Evolutionary conservation across 2,113 vertebrate species (phyloP), one percentile per base, ranked within the genome.

Genomic region (Mellivora capensis): DNA sequence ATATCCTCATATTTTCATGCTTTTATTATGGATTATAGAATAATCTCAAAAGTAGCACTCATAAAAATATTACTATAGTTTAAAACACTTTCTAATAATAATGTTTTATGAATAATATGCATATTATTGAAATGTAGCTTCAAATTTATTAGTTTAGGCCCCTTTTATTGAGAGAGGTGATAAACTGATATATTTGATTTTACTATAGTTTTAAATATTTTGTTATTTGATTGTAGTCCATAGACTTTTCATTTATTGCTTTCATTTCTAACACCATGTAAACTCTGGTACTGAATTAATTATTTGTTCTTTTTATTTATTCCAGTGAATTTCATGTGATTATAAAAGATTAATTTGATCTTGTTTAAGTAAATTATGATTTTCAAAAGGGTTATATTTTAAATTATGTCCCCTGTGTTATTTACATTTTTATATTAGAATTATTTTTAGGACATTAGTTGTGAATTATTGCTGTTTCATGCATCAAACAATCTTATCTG

Each of bases 341-440:
- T 95, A 93, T 97, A 74, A 96, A 96, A 97, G 69, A 98, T 95
- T 97, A 54, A 97, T 97, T 97, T 98, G 91, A 90, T 96, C 87
- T 96, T 93, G 37, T 96, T 97, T 74, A 97, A 97, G 69, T 91
- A 97, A 96, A 98, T 97, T 97, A 96, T 96, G 74, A 81, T 96
- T 98, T 98, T 97, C 90, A 92, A 97, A 95, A 96, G 87, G 67
- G 95, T 96, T 97, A 96, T 97, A 69, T 97, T 97, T 96, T 93
- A 97, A 97, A 96, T 98, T 95, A 87, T 96, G 49, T 87, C 42
- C 21, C 92, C 27, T 96, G 10, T 90, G 21, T 71, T 96, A 94
- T 96, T 96, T 97, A 86, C 96, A 97, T 98, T 96, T 96, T 95
- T 96, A 37, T 98, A 95, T 98, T 97, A 96, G 80, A 96, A 91